These are phyloP conservation scores for Geotrupes spiniger DNA, from an alignment of 2,888 invertebrate genomes.

Conservation along the genomic window DNA sequence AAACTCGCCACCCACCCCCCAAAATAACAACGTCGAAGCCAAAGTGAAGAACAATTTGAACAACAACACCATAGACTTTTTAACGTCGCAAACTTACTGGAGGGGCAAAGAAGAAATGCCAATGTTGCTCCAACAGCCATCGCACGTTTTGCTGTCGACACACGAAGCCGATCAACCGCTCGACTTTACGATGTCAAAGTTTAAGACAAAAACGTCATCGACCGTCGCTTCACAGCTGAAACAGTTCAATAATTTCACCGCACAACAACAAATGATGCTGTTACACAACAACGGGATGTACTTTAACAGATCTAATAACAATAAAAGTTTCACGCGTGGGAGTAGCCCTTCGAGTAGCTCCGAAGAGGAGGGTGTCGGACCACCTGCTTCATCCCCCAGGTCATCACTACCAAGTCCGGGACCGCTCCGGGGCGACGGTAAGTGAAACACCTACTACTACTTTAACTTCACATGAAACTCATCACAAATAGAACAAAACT, in stretches of 20 bases:
- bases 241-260: slow-evolving; percentile 41
- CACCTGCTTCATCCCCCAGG: slow-evolving; percentile 42
- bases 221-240: slow-evolving; percentile 46
- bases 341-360: slow-evolving; percentile 49
- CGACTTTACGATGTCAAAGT: slow-evolving; percentile 70
- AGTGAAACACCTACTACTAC: slow-evolving; percentile 3
- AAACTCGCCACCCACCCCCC: slow-evolving; percentile 54
- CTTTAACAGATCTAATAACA: slow-evolving; percentile 45
- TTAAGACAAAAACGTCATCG: slow-evolving; percentile 47
- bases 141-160: slow-evolving; percentile 51
- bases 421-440: slow-evolving; percentile 40
- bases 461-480: slow-evolving; percentile 1
- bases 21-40: slow-evolving; percentile 40
- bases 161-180: slow-evolving; percentile 61
- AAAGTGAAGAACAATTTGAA: slow-evolving; percentile 51
- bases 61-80: slow-evolving; percentile 56
- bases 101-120: slow-evolving; percentile 54
- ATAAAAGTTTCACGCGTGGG: slow-evolving; percentile 42
- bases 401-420: slow-evolving; percentile 46
- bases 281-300: slow-evolving; percentile 47
- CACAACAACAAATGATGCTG: slow-evolving; percentile 48
- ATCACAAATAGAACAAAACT: no score
- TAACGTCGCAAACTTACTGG: slow-evolving; percentile 43
- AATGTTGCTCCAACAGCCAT: slow-evolving; percentile 57
- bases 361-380: slow-evolving; percentile 51